Base-by-base conservation (phyloP, 2,888 invertebrate species). In the Pycnomerus fuliginosus region DNA sequence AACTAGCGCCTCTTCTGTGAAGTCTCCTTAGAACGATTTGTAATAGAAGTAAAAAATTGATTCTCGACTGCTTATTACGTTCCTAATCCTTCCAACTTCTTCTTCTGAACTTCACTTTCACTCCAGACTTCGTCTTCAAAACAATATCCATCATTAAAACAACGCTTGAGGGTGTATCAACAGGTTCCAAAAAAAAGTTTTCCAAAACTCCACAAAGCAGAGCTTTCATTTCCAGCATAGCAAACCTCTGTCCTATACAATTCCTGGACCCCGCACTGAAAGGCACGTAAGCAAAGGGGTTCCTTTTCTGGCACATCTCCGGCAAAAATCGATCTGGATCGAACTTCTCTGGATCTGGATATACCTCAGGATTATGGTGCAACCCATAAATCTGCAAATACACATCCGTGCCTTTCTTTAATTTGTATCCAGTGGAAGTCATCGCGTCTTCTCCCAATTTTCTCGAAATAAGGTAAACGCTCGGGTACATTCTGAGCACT, bases 231-330 rank as follows among this genome's bases (percentile, higher is more conserved):
- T 85, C 85, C 27, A 82, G 61, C 65, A 81, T 76, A 0, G 84
- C 84, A 59, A 82, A 85, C 52, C 79, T 77, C 67, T 84, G 80
- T 12, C 85, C 83, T 47, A 83, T 81, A 53, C 83, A 83, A 62
- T 83, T 83, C n/a, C 83, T 72, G 0, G 78, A 77, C 1, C 83
- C 83, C 0, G 80, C 82, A 57, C 82, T 82, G 45, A 83, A 83
- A 0, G 83, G 83, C 43, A 83, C 74, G 57, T 77, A 83, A 0
- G 78, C 74, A 49, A 76, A 83, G 0, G 80, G 80, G 68, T 83
- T 81, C 16, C 81, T 71, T 13, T 65, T 20, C 20, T 20, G 20
- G 20, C 20, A 5, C 5, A 5, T 20, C 8, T 20, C 20, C 20
- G 20, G 20, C 20, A 20, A 30, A 41, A 58, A 58, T 35, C 58